A percentile compares a stretch with the other conserved stretches of the same genome.
Evolutionary conservation across 2,797 vertebrate genomes (phyloP).

Genomic region (Alfaro cultratus): DNA sequence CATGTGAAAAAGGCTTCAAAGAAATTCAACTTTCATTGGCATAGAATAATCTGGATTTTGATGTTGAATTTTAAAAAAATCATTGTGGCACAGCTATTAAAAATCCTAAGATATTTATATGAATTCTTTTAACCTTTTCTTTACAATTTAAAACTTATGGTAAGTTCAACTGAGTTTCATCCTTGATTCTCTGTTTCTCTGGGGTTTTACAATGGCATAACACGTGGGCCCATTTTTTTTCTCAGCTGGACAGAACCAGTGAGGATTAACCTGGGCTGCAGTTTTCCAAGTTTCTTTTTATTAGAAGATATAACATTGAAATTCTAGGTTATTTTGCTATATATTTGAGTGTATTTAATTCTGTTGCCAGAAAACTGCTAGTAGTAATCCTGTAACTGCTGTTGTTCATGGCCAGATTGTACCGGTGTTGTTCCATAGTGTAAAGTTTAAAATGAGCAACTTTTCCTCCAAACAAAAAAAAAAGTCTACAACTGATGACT

Average conservation of each 20-base stretch:
- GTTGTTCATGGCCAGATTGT: neutral
- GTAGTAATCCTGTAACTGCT: neutral
- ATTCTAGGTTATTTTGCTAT: neutral
- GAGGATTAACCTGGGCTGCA: neutral
- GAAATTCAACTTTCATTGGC: neutral
- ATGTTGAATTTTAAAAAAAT: too few species aligned
- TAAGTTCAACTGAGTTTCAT: neutral
- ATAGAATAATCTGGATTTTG: neutral
- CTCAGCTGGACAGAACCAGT: neutral
- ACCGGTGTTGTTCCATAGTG: neutral
- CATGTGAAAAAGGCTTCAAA: neutral
- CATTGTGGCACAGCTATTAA: neutral
- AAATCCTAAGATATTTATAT: neutral
- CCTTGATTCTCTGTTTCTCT: neutral
- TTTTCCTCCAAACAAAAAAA: neutral
- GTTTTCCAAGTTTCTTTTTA: neutral
- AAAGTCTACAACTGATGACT: neutral
- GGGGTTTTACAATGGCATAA: neutral
- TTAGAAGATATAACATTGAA: neutral
- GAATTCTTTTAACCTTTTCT: neutral
- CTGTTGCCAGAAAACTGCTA: neutral
- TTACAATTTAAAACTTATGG: neutral
- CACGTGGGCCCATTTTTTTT: neutral
- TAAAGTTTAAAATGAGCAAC: neutral
- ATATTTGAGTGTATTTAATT: neutral